phyloP scores from a whole-genome alignment of 2,797 vertebrate species.

The Rhyacichthys aspro region DNA sequence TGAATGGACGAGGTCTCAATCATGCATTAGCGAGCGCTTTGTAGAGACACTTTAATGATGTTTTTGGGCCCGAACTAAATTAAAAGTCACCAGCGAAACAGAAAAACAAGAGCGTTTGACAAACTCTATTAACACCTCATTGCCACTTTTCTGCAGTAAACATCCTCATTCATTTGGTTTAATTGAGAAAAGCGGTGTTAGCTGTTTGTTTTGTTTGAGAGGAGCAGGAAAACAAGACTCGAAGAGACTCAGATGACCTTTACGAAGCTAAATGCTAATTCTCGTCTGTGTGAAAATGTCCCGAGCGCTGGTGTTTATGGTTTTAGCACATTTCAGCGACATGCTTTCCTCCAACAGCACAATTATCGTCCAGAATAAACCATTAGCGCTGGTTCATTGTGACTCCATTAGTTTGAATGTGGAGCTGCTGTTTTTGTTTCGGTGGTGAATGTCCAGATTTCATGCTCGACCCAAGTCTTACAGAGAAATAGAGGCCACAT shows the following conservation, averaged over 20 bases:
- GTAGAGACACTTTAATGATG: too few species aligned
- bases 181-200: background rate
- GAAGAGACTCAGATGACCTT: constrained; percentile 53
- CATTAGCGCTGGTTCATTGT: constrained; percentile 27
- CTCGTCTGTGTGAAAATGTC: constrained; percentile 50
- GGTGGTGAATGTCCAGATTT: constrained; percentile 41
- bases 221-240: background rate
- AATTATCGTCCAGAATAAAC: constrained; percentile 36
- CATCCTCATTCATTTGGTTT: background rate
- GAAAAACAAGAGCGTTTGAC: too few species aligned
- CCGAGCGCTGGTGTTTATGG: constrained; percentile 45
- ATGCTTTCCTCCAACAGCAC: background rate
- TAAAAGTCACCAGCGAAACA: too few species aligned
- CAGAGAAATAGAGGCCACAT: background rate
- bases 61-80: too few species aligned
- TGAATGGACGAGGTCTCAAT: too few species aligned
- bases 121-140: too few species aligned
- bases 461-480: constrained; percentile 13
- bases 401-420: constrained; percentile 30
- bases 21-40: too few species aligned
- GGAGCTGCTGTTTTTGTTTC: constrained; percentile 25
- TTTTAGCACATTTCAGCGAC: constrained; percentile 47
- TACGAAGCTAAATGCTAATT: constrained; percentile 63
- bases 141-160: too few species aligned
- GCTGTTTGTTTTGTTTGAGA: background rate